Conservation (phyloP, 92 coral and sea anemone genomes). For the Epizoanthus ramosus region DNA sequence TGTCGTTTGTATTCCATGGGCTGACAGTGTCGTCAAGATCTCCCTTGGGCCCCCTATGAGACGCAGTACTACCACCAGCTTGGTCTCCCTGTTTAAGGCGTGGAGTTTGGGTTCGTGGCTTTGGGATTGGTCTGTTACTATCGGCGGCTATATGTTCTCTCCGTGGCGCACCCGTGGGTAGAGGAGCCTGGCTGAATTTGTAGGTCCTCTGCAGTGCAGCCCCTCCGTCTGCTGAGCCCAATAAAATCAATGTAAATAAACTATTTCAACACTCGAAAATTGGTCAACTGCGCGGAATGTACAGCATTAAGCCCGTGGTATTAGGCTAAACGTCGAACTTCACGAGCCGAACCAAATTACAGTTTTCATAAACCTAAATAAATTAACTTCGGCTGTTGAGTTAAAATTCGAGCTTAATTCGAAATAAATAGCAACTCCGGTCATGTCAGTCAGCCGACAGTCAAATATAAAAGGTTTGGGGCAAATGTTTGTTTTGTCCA, state of each 20-base stretch:
- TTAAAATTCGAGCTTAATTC: too few relatives aligned
- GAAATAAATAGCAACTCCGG: too few relatives aligned
- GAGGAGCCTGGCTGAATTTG: background rate
- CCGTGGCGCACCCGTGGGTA: background rate
- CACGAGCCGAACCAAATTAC: too few relatives aligned
- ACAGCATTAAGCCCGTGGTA: background rate
- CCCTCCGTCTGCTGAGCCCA: background rate
- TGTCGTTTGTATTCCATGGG: slow-evolving; percentile 77
- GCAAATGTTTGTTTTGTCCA: background rate
- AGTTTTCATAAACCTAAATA: too few relatives aligned
- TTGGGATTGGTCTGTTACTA: background rate
- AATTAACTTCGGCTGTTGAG: too few relatives aligned
- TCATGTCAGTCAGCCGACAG: too few relatives aligned
- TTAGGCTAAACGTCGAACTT: too few relatives aligned
- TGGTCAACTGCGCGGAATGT: background rate
- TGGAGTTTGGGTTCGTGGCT: slow-evolving; percentile 3
- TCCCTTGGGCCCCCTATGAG: slow-evolving; percentile 18
- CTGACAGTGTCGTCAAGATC: slow-evolving; percentile 43
- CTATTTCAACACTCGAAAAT: too few relatives aligned
- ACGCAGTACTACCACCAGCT: background rate
- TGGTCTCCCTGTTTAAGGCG: slow-evolving; percentile 20
- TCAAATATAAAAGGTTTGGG: too few relatives aligned
- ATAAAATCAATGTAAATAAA: background rate
- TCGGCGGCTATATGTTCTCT: background rate
- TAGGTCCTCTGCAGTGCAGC: background rate